A percentile compares a stretch with the other conserved stretches of the same genome.
Conservation (phyloP, 2,113 vertebrate genomes). For the Aspidoscelis tigris region DNA sequence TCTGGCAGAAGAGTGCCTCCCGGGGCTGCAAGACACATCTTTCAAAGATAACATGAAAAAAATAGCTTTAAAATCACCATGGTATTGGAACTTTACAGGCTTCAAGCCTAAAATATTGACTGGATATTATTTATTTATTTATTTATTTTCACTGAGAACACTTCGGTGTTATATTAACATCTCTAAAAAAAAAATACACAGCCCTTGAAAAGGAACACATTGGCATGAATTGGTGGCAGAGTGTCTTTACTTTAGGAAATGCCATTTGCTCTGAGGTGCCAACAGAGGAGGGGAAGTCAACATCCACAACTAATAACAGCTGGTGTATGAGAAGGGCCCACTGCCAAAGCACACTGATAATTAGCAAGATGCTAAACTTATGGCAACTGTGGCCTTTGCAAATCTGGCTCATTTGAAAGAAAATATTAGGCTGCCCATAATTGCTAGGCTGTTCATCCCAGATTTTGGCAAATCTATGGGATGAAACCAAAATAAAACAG, state of each 20-base stretch:
- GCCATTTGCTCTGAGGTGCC: conserved; percentile 44
- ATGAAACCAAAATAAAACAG: conserved; percentile 26
- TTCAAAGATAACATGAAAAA: not conserved
- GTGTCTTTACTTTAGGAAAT: conserved; percentile 12
- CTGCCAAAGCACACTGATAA: conserved; percentile 43
- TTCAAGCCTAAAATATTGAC: conserved; percentile 40
- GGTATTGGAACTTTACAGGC: conserved; percentile 57
- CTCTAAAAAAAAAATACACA: conserved; percentile 13
- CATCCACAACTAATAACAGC: not conserved
- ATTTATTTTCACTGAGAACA: conserved; percentile 42
- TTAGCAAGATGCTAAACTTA: conserved; percentile 49
- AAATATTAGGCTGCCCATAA: conserved; percentile 35
- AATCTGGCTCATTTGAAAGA: conserved; percentile 44
- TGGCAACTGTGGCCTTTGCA: conserved; percentile 46
- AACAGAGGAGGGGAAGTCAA: not conserved
- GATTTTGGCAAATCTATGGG: conserved; percentile 13
- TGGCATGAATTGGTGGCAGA: conserved; percentile 44
- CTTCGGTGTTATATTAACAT: conserved; percentile 27
- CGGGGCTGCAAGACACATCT: conserved; percentile 44
- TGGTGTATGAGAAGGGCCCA: not conserved
- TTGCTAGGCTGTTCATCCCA: conserved; percentile 42
- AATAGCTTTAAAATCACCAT: not conserved
- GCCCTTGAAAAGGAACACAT: conserved; percentile 38
- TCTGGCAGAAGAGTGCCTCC: not conserved
- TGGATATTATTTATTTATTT: too few species aligned